A percentile compares a stretch with the other conserved stretches of the same genome.
These are phyloP conservation scores for Pocillopora verrucosa DNA, from an alignment of 64 coral and sea anemone genomes.

Conservation along the genomic window DNA sequence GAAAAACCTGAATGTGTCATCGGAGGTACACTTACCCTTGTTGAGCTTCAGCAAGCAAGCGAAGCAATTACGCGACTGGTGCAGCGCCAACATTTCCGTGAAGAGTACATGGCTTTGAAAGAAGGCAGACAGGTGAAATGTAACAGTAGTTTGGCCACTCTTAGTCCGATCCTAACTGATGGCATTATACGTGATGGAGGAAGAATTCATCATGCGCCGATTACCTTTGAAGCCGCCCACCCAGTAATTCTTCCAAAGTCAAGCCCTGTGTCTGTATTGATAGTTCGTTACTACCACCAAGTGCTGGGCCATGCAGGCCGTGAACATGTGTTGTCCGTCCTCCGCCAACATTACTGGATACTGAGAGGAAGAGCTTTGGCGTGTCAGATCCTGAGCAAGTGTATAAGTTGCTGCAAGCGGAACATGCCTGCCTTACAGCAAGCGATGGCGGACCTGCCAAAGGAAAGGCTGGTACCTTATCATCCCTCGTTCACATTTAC, in stretches of 20 bases:
- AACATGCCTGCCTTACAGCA: conserved; percentile 12
- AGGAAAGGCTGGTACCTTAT: conserved; percentile 41
- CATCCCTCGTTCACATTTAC: conserved; percentile 45
- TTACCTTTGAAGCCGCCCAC: not conserved
- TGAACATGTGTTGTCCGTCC: conserved; percentile 22
- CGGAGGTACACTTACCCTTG: not conserved
- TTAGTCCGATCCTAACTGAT: conserved; percentile 5
- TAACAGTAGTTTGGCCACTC: conserved; percentile 15
- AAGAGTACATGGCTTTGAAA: not conserved
- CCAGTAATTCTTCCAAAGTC: conserved; percentile 36
- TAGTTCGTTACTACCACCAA: conserved; percentile 45
- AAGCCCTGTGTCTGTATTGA: conserved; percentile 6
- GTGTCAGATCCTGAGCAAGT: not conserved
- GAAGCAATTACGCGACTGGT: not conserved
- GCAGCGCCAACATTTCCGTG: conserved; percentile 14
- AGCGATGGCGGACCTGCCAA: conserved; percentile 48
- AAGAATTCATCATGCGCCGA: conserved; percentile 29
- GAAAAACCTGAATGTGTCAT: not conserved
- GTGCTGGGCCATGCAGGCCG: conserved; percentile 24
- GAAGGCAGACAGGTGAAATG: conserved; percentile 30
- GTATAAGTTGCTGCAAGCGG: conserved; percentile 39
- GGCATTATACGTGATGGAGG: conserved; percentile 40
- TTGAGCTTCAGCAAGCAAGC: not conserved
- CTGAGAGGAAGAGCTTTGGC: conserved; percentile 23
- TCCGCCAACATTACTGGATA: conserved; percentile 46